phyloP scores from a whole-genome alignment of 2,888 invertebrate genomes.

The Drosophila ustulata region DNA sequence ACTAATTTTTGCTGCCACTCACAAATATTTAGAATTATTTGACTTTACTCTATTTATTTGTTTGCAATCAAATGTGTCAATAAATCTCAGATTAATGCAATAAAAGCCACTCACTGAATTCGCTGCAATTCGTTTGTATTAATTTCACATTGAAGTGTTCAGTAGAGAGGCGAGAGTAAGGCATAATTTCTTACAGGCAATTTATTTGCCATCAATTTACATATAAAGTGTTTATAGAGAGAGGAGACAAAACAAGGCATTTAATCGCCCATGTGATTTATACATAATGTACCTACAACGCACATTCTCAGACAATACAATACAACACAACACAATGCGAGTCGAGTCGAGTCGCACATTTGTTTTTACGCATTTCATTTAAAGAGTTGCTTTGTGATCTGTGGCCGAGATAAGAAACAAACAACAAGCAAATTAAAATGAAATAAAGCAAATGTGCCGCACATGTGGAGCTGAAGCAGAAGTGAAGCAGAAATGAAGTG shows the following conservation, averaged over 20 bases:
- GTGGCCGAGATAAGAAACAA: constrained; percentile 51
- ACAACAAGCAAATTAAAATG: constrained; percentile 66
- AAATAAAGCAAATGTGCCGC: constrained; percentile 55
- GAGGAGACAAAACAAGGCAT: constrained; percentile 51
- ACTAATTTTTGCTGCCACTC: no score
- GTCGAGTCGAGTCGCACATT: constrained; percentile 12
- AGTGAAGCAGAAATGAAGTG: no score
- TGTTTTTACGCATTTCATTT: constrained; percentile 42
- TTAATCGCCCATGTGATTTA: constrained; percentile 73
- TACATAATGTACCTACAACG: constrained; percentile 47
- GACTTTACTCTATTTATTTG: no score
- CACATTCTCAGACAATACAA: neutral
- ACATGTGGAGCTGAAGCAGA: constrained; percentile 17
- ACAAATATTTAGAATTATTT: no score
- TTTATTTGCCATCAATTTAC: constrained; percentile 52
- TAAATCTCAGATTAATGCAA: neutral
- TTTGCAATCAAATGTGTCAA: no score
- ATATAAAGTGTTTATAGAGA: constrained; percentile 42
- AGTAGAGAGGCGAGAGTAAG: neutral
- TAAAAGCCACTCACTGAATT: neutral
- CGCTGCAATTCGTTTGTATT: neutral
- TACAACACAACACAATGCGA: neutral
- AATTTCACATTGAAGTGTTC: constrained; percentile 2
- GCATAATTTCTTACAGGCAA: constrained; percentile 27
- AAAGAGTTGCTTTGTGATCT: constrained; percentile 54